Evolutionary conservation across 2,797 vertebrate species (phyloP), one percentile per base, ranked within the genome.

Genomic region (Acanthurus tractus): DNA sequence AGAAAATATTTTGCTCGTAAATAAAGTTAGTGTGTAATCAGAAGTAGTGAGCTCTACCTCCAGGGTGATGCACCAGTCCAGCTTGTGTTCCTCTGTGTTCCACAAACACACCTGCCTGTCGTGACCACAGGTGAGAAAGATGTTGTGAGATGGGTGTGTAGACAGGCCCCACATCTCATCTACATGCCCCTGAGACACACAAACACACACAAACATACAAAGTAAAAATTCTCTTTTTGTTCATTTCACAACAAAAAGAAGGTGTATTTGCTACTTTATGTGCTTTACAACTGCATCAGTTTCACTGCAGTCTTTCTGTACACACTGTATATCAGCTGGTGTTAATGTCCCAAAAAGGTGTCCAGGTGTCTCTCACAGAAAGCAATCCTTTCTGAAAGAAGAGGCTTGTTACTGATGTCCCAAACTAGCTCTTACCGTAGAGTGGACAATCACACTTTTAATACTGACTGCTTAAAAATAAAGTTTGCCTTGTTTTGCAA

Each of bases 141-240:
- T 88, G 89, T 95, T 95, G 78, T 92, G 93, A 11, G 91, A 94
- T 0, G 96, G 97, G 74, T 98, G 97, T 0, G 97, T 96, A 29
- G 97, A 96, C 84, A 98, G 83, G 0, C 97, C 97, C 97, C 97
- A 98, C 89, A 98, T 95, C 88, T 98, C 97, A 55, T 98, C 97
- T 0, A 97, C 96, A 78, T 98, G 97, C 9, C 97, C 97, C 97
- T 98, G 76, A 61, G 20, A 80, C 59, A 62, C 22, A 40, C 38
- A 63, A 20, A 62, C 12, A 1, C 8, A 17, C 12, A 79, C 25
- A 73, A 36, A 71, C 3, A 57, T 20, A 75, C 17, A 75, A 15
- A 74, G 6, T 59, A 15, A 63, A 11, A 36, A 53, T 38, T 36
- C 22, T 46, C 38, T 20, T 50, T 4, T 49, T 11, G 23, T 38